Evolutionary conservation across 2,888 invertebrate species (phyloP).

Genomic region (Heteromurus nitidus): DNA sequence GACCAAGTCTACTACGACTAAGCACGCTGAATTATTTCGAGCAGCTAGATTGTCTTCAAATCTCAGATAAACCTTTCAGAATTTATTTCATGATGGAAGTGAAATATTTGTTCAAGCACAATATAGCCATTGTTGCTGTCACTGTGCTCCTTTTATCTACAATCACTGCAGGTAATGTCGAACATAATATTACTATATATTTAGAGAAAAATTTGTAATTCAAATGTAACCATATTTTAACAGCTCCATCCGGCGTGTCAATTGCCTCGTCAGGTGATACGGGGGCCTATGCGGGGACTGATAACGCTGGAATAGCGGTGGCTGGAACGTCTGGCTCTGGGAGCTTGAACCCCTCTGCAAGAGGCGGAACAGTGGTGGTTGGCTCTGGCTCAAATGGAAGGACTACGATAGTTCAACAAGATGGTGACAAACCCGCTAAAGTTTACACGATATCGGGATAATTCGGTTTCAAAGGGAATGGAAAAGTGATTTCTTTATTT

Average conservation of each 20-base stretch:
- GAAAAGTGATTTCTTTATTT: slow-evolving; percentile 18
- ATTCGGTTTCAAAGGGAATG: not conserved
- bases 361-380: not conserved
- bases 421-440: slow-evolving; percentile 29
- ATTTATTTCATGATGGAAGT: too few species aligned
- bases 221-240: too few species aligned
- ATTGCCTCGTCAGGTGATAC: not conserved
- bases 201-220: too few species aligned
- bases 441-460: slow-evolving; percentile 40
- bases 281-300: slow-evolving; percentile 2
- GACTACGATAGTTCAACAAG: slow-evolving; percentile 42
- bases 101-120: too few species aligned
- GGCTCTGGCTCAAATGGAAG: slow-evolving; percentile 18
- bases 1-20: too few species aligned
- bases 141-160: too few species aligned
- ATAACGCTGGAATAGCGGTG: slow-evolving; percentile 3
- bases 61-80: too few species aligned
- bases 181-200: not conserved
- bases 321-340: too few species aligned
- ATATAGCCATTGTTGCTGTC: too few species aligned
- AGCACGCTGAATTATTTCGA: too few species aligned
- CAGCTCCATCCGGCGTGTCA: slow-evolving; percentile 8
- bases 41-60: too few species aligned
- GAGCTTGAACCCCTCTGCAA: not conserved
- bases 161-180: too few species aligned